These are phyloP conservation scores for Drosophila meridiana DNA, from an alignment of 2,888 invertebrate species.

Conservation along the genomic window DNA sequence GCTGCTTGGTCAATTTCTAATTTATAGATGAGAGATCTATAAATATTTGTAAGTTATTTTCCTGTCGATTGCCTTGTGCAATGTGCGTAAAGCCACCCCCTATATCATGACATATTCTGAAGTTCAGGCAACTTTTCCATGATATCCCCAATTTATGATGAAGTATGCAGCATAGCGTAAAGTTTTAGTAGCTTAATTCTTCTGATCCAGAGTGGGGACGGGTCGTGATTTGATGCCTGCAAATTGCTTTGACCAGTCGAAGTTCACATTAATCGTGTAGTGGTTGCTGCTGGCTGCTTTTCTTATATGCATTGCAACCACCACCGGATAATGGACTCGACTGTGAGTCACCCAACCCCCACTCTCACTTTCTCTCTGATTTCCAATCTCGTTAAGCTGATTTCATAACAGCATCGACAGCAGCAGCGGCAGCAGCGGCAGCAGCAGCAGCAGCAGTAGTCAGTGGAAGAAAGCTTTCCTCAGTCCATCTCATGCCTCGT, in stretches of 20 bases:
- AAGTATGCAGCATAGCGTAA: constrained; percentile 69
- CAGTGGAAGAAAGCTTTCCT: constrained; percentile 17
- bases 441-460: constrained; percentile 1
- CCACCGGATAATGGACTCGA: constrained; percentile 40
- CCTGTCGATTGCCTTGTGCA: constrained; percentile 64
- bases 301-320: constrained; percentile 47
- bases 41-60: constrained; percentile 44
- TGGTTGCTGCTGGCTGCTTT: constrained; percentile 6
- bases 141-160: constrained; percentile 67
- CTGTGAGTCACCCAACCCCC: constrained; percentile 18
- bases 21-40: constrained; percentile 25
- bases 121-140: constrained; percentile 43
- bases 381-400: constrained; percentile 79
- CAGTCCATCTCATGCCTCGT: constrained; percentile 9
- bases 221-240: constrained; percentile 70
- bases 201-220: constrained; percentile 35
- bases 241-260: constrained; percentile 76
- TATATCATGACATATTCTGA: constrained; percentile 27
- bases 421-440: constrained; percentile 9
- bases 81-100: constrained; percentile 48
- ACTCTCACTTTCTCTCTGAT: constrained; percentile 50
- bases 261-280: constrained; percentile 32
- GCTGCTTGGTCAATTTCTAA: constrained; percentile 4
- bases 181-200: constrained; percentile 60
- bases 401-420: constrained; percentile 70